phyloP scores from a whole-genome alignment of 2,888 invertebrate genomes.

The Aphodius sticticus region DNA sequence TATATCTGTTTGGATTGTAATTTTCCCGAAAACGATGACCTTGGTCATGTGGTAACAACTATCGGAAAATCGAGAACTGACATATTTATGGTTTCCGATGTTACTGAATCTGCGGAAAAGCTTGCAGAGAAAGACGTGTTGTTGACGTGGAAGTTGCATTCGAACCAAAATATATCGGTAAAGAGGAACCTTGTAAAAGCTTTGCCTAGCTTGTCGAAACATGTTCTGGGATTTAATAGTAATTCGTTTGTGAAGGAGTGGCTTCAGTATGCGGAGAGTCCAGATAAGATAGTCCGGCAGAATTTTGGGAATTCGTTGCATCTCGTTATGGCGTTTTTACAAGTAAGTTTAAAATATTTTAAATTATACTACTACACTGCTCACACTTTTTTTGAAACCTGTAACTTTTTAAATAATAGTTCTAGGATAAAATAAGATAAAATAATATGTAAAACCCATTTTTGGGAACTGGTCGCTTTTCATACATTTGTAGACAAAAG shows the following conservation, averaged over 20 bases:
- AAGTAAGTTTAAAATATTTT: neutral
- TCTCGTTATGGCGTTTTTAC: neutral
- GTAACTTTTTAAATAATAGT: too few species aligned
- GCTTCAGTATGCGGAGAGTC: conserved; percentile 17
- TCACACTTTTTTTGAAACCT: too few species aligned
- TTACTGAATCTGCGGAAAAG: neutral
- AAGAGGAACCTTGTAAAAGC: neutral
- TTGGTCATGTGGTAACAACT: conserved; percentile 36
- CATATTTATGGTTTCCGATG: neutral
- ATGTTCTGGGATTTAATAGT: conserved; percentile 16
- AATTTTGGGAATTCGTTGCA: neutral
- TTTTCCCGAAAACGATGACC: conserved; percentile 11
- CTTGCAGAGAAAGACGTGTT: neutral
- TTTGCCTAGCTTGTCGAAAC: neutral
- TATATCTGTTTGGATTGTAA: conserved; percentile 32
- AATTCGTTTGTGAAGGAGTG: conserved; percentile 22
- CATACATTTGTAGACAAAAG: too few species aligned
- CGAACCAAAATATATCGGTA: neutral
- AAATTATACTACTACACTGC: neutral
- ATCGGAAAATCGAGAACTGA: neutral
- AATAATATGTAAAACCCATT: too few species aligned
- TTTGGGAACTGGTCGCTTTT: too few species aligned
- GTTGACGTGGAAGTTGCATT: neutral
- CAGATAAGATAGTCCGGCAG: neutral
- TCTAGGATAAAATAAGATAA: too few species aligned